Evolutionary conservation across 2,888 invertebrate genomes (phyloP).

Genomic region (Drosophila mercatorum): DNA sequence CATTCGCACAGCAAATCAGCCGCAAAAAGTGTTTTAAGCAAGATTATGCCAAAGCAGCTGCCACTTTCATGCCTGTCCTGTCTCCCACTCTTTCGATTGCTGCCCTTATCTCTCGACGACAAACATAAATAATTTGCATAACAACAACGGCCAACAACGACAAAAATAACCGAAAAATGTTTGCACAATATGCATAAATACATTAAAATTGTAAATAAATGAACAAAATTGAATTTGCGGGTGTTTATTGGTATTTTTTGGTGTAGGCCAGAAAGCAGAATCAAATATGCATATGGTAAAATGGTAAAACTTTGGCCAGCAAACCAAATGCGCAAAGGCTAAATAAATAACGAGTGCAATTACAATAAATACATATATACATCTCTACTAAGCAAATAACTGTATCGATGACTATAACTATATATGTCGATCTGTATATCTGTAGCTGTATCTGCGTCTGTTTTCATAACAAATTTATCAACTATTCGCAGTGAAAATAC

Average conservation of each 20-base stretch:
- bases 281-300: conserved; percentile 67
- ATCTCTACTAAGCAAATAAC: background rate
- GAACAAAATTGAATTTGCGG: conserved; percentile 60
- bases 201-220: conserved; percentile 44
- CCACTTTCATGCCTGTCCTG: background rate
- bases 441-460: conserved; percentile 6
- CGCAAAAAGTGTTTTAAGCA: conserved; percentile 1
- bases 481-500: conserved; percentile 25
- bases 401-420: background rate
- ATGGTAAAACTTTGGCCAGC: conserved; percentile 27
- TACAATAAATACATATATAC: conserved; percentile 1
- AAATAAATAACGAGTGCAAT: conserved; percentile 44
- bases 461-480: conserved; percentile 38
- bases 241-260: conserved; percentile 15
- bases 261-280: conserved; percentile 41
- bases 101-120: background rate
- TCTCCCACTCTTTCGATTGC: background rate
- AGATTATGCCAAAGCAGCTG: conserved; percentile 6
- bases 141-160: conserved; percentile 49
- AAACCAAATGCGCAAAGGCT: conserved; percentile 31
- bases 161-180: conserved; percentile 35
- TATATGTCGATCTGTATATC: background rate
- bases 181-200: conserved; percentile 48
- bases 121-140: conserved; percentile 30
- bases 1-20: background rate